phyloP scores from a whole-genome alignment of 2,113 vertebrate genomes.

The Hemichromis elongatus region DNA sequence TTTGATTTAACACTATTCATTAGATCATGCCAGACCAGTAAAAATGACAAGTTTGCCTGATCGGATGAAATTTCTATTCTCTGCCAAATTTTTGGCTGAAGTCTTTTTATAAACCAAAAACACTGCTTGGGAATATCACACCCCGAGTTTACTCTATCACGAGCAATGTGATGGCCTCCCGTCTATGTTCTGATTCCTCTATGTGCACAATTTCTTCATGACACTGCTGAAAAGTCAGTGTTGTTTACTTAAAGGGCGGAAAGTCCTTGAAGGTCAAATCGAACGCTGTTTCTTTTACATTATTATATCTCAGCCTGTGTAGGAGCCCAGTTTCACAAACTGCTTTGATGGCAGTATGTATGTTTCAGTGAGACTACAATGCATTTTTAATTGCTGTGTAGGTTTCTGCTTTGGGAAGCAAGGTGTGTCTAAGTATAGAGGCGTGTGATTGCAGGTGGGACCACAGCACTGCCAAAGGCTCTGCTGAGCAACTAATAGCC shows the following conservation, averaged over 20 bases:
- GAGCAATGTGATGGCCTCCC: background rate
- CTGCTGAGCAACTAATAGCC: conserved; percentile 26
- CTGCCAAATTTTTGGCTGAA: background rate
- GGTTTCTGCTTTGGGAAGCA: background rate
- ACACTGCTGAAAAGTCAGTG: background rate
- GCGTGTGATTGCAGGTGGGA: conserved; percentile 28
- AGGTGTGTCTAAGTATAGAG: conserved; percentile 32
- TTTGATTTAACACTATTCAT: background rate
- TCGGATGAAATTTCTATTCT: background rate
- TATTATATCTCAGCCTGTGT: background rate
- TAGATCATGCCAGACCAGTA: background rate
- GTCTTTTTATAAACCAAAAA: background rate
- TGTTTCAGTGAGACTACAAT: background rate
- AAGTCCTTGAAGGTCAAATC: background rate
- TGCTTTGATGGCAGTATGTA: background rate
- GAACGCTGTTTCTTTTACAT: background rate
- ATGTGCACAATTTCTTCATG: background rate
- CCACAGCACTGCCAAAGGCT: conserved; percentile 16
- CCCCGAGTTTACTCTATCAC: background rate
- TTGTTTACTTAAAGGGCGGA: background rate
- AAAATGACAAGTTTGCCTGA: background rate
- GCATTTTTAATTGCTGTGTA: conserved; percentile 32
- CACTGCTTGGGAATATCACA: background rate
- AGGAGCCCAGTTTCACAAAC: background rate
- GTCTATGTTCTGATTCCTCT: background rate